A percentile compares a stretch with the other conserved stretches of the same genome.
These are phyloP conservation scores for Pseudopipra pipra DNA, from an alignment of 2,113 vertebrate species.

Conservation along the genomic window DNA sequence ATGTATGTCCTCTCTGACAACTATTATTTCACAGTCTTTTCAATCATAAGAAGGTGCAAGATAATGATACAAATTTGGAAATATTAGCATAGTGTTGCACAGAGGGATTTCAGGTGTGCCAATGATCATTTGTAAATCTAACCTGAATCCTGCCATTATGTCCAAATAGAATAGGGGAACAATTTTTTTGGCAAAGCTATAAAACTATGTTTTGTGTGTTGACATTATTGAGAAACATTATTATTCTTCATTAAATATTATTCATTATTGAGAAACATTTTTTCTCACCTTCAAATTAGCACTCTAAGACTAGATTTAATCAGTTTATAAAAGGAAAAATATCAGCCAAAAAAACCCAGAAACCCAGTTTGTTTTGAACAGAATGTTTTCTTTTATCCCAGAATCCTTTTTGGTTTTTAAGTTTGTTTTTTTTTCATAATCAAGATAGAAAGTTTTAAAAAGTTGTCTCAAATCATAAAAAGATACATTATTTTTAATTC, in stretches of 20 bases:
- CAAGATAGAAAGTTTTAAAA: background rate
- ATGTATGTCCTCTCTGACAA: background rate
- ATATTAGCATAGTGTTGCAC: background rate
- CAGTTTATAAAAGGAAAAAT: background rate
- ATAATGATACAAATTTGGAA: background rate
- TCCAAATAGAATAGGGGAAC: background rate
- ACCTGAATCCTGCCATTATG: background rate
- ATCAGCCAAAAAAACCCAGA: background rate
- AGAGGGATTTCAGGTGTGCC: background rate
- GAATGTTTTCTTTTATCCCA: background rate
- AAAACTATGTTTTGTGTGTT: background rate
- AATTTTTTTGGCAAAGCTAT: background rate
- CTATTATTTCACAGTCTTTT: background rate
- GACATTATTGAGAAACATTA: background rate
- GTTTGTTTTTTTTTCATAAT: background rate
- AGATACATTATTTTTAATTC: background rate
- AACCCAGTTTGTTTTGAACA: background rate
- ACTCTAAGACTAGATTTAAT: background rate
- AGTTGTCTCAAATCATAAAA: background rate
- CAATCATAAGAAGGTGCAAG: background rate
- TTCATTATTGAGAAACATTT: background rate
- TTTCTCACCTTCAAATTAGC: background rate
- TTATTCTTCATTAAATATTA: no score
- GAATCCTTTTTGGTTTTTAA: background rate
- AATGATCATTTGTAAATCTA: background rate